Evolutionary conservation across 2,797 vertebrate species (phyloP).

Genomic region (Poecilia gillii): DNA sequence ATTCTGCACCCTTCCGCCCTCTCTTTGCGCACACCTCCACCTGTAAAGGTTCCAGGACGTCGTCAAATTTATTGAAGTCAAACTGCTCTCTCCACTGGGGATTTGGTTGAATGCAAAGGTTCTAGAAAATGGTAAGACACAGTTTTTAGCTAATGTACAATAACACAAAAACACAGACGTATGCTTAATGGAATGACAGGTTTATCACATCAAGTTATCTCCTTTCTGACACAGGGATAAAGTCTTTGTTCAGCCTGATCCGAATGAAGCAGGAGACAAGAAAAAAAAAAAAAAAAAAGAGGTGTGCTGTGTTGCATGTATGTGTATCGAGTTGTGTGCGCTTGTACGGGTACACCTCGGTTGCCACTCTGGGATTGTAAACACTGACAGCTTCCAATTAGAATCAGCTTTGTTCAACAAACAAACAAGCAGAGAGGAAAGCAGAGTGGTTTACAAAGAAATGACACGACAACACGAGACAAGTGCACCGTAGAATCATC

Average conservation of each 20-base stretch:
- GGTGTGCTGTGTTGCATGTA: conserved; percentile 42
- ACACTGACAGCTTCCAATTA: conserved; percentile 87
- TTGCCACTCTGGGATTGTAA: conserved; percentile 82
- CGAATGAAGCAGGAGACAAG: conserved; percentile 49
- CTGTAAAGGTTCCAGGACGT: conserved; percentile 92
- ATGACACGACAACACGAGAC: conserved; percentile 79
- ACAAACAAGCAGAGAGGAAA: conserved; percentile 83
- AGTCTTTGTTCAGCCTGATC: conserved; percentile 69
- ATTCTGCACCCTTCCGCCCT: conserved; percentile 90
- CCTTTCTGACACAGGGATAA: conserved; percentile 77
- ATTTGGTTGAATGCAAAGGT: conserved; percentile 93
- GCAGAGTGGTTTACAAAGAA: conserved; percentile 80
- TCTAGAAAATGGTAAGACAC: conserved; percentile 75
- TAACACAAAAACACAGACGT: conserved; percentile 27
- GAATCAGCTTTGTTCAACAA: conserved; percentile 87
- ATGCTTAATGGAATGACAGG: conserved; percentile 46
- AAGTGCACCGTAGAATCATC: conserved; percentile 75
- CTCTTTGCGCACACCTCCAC: conserved; percentile 92
- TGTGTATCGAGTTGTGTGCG: conserved; percentile 62
- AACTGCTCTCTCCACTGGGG: conserved; percentile 98
- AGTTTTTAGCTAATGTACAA: conserved; percentile 50
- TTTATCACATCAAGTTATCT: conserved; percentile 63
- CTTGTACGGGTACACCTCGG: conserved; percentile 73
- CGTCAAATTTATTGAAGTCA: conserved; percentile 97
- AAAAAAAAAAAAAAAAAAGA: conserved; percentile 55